These are phyloP conservation scores for Platichthys flesus DNA, from an alignment of 2,113 vertebrate genomes.

Conservation along the genomic window DNA sequence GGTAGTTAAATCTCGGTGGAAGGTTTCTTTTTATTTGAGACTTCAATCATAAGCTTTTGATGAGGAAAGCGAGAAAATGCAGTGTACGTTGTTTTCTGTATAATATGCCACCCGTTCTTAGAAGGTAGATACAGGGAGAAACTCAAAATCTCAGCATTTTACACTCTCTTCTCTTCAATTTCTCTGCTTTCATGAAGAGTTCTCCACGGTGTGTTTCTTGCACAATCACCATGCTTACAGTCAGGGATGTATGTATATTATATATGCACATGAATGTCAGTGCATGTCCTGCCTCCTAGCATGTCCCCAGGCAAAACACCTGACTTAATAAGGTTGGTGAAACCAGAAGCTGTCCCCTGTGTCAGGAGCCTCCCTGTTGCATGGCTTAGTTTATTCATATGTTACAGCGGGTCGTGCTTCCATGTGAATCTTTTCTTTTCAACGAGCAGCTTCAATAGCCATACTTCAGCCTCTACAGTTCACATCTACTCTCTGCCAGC, in stretches of 20 bases:
- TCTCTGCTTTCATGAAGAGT: slow-evolving; percentile 15
- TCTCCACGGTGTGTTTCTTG: background rate
- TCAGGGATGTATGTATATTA: slow-evolving; percentile 4
- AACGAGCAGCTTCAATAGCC: slow-evolving; percentile 42
- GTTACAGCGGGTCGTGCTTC: slow-evolving; percentile 48
- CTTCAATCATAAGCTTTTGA: background rate
- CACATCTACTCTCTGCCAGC: slow-evolving; percentile 18
- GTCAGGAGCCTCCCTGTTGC: slow-evolving; percentile 53
- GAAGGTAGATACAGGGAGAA: slow-evolving; percentile 1
- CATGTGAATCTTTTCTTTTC: slow-evolving; percentile 30
- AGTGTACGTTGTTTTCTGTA: slow-evolving; percentile 1
- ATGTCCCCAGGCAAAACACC: slow-evolving; percentile 61
- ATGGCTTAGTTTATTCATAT: slow-evolving; percentile 65
- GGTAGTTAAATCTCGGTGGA: background rate
- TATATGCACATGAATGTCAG: background rate
- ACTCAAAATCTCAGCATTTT: slow-evolving; percentile 12
- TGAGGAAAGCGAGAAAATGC: slow-evolving; percentile 2
- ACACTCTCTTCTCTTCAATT: background rate
- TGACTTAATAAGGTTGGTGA: slow-evolving; percentile 67
- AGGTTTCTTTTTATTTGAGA: background rate
- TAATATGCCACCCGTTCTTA: background rate
- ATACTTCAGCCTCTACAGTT: background rate
- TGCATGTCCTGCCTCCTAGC: slow-evolving; percentile 1
- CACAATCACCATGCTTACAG: background rate
- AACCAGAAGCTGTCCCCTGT: slow-evolving; percentile 65